Base-by-base conservation (phyloP, 2,888 invertebrate genomes). In the Poecilus cupreus region DNA sequence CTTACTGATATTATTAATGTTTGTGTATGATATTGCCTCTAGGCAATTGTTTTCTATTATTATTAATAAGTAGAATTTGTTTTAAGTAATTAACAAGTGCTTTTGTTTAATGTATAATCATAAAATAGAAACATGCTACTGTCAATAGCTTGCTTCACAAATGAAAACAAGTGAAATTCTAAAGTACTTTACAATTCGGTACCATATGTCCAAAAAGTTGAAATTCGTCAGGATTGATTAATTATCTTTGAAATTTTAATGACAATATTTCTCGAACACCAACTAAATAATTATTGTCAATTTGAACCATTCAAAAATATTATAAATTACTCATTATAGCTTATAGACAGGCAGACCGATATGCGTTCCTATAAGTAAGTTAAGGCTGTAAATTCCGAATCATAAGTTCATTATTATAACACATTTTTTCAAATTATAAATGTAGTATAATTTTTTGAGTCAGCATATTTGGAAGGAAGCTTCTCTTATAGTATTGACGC, bases 161-260 rank as follows among this genome's bases (percentile, higher is more conserved):
- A 22, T 54, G 49, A 43, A 43, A 43, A 54, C 54, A 54, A 54
- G 54, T 54, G 54, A 54, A 54, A 54, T 54, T 54, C 54, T 54
- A 54, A 54, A 54, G 18, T 49, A 49, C 49, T 13, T 49, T 54
- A 22, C 54, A 54, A 22, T 54, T 22, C 10, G 20, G 43, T 43
- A 43, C 43, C 10, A n/a, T 43, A n/a, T n/a, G n/a, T n/a, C 43
- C 43, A 43, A 43, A n/a, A 4, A 43, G n/a, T 43, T 11, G n/a
- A 13, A n/a, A n/a, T 3, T 3, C 13, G 10, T 43, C 43, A 43
- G n/a, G n/a, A 43, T 3, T 2, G 43, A 3, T 43, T 2, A 8
- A n/a, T n/a, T n/a, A 10, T 43, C n/a, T n/a, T n/a, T n/a, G n/a
- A n/a, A n/a, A n/a, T n/a, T n/a, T n/a, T n/a, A n/a, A n/a, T n/a